Evolutionary conservation across 2,113 vertebrate genomes (phyloP), one percentile per base, ranked within the genome.

Genomic region (Chloroceryle aenea): DNA sequence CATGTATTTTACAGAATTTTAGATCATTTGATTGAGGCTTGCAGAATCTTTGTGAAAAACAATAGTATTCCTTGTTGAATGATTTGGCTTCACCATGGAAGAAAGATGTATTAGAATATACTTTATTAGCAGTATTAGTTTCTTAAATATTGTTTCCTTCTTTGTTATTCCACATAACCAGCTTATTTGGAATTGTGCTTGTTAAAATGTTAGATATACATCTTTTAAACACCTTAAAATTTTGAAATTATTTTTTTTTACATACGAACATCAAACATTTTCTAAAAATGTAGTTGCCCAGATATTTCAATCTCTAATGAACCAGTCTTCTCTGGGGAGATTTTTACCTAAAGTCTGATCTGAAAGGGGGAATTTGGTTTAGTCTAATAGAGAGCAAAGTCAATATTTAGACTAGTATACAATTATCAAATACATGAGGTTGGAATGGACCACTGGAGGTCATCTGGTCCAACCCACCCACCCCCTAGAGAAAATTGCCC

Each of bases 1-100:
- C 89, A 69, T 95, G 73, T 97, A 95, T 97, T 97, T 97, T 97
- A 97, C 87, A 95, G 92, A 97, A 97, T 97, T 95, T 97, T 87
- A 94, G 83, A 92, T 97, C 83, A 94, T 96, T 97, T 97, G 91
- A 97, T 87, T 93, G 95, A 97, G 90, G 76, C 94, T 97, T 91
- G 91, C 91, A 97, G 92, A 93, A 91, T 87, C 74, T 43, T 50
- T 96, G 88, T 83, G 76, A 97, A 96, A 96, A 98, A 88, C 84
- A 93, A 27, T 93, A 92, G 88, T 97, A 96, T 52, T 93, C 82
- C 87, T 93, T 97, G 61, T 91, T 71, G 64, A 66, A 42, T 87
- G 19, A 74, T 97, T 96, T 92, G 84, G 82, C 84, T 88, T 88
- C 77, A 81, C 61, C 30, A 14, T 12, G 10, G 64, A 96, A 88